These are phyloP conservation scores for Psittacula derbiana DNA, from an alignment of 2,797 vertebrate species.

Conservation along the genomic window DNA sequence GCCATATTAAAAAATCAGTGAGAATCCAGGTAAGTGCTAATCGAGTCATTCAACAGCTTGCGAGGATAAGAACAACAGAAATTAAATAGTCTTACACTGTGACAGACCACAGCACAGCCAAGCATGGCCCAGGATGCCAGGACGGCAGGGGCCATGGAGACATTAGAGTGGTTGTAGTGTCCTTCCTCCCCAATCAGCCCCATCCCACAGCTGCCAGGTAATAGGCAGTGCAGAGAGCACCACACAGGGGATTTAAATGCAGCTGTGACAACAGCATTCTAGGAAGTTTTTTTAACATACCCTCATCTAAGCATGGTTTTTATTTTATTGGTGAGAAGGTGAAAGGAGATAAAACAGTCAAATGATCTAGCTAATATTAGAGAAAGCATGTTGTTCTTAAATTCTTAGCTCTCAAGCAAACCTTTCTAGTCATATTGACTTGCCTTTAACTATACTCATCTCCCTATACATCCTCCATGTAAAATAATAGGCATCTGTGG, in stretches of 20 bases:
- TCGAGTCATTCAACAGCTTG: not conserved
- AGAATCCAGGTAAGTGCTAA: not conserved
- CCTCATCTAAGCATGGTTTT: not conserved
- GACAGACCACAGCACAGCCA: not conserved
- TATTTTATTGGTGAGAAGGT: not conserved
- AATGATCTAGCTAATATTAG: not conserved
- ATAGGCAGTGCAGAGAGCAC: not conserved
- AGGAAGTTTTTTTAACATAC: not conserved
- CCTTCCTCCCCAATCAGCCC: not conserved
- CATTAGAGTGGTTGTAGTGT: not conserved
- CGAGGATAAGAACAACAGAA: not conserved
- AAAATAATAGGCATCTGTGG: not conserved
- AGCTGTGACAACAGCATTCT: rapidly evolving
- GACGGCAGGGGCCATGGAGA: rapidly evolving
- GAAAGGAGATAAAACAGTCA: not conserved
- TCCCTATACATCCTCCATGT: not conserved
- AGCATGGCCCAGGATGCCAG: not conserved
- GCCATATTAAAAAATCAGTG: not conserved
- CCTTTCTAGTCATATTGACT: not conserved
- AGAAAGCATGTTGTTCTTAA: not conserved
- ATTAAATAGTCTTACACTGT: not conserved
- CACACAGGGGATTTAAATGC: not conserved
- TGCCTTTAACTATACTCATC: not conserved
- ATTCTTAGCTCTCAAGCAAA: not conserved
- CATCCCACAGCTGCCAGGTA: not conserved